Evolutionary conservation across 1,140 invertebrate genomes (phyloP), one percentile per base, ranked within the genome.

Genomic region (Oncopodura yosiiana): DNA sequence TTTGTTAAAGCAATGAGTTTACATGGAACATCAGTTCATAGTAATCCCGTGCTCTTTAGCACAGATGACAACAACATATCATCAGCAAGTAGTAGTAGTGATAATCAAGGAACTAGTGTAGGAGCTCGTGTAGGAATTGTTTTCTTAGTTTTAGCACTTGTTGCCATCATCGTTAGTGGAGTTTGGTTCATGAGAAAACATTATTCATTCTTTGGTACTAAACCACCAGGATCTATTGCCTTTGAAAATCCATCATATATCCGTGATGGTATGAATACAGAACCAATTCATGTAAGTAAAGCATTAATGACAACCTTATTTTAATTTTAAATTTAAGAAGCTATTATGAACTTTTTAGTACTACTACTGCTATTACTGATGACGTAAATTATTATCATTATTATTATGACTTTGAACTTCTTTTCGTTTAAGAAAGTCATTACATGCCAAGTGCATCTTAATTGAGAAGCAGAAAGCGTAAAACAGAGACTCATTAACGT

Each of bases 171-270:
- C 8, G 76, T 85, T 24, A 80, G 75, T 19, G 77, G 75, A 34
- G 75, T 81, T 51, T 77, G 82, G 67, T 80, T 83, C 63, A 75
- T 83, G 59, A 75, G 81, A 50, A 77, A 75, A 65, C 79, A 77
- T 44, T 69, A 76, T 65, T n/a, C n/a, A n/a, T n/a, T n/a, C n/a
- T 73, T 78, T 55, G 69, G 72, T 32, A 68, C 70, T 50, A 77
- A 76, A 62, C 69, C 73, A 6, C 73, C 75, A 57, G 77, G 78
- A 46, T 83, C 82, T 19, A 83, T 87, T 43, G 84, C 84, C 3
- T 89, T 89, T 68, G 85, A 87, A 68, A 89, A 89, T 72, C 85
- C 85, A 1, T 86, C 83, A 63, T 89, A 88, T 69, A 75, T 86
- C 49, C 74, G 83, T 56, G 84, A 84, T 66, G 24, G n/a, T n/a